phyloP scores from a whole-genome alignment of 1,140 invertebrate genomes.

The Holcopasites calliopsidis region DNA sequence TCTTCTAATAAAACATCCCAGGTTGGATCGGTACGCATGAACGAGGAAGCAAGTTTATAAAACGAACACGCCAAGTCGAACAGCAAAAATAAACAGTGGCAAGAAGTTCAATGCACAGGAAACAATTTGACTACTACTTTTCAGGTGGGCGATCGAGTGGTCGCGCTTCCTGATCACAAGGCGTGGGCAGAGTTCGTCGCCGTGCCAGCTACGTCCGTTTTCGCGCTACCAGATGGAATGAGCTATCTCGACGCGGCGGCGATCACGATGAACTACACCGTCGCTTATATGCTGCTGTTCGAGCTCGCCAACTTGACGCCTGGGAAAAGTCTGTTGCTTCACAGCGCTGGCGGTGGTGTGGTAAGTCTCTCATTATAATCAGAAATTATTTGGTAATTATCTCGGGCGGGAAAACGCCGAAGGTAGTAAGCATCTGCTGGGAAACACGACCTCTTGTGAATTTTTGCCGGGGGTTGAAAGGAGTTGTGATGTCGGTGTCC shows the following conservation, averaged over 20 bases:
- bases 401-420: no score
- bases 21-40: no score
- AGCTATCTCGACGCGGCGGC: constrained; percentile 89
- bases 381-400: no score
- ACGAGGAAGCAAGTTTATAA: no score
- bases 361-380: constrained; percentile 82
- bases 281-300: constrained; percentile 92
- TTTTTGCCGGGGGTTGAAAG: no score
- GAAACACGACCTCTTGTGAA: no score
- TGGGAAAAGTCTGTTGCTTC: constrained; percentile 90
- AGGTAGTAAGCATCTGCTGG: no score
- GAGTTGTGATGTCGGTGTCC: no score
- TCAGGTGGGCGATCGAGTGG: constrained; percentile 92
- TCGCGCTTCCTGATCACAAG: constrained; percentile 89
- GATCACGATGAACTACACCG: constrained; percentile 91
- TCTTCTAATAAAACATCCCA: no score
- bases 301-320: constrained; percentile 88
- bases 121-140: constrained; percentile 53
- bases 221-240: constrained; percentile 88
- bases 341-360: constrained; percentile 93
- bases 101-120: neutral
- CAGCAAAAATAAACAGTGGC: neutral
- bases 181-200: constrained; percentile 92
- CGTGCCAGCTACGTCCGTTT: constrained; percentile 88
- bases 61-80: no score